Evolutionary conservation across 30 jellyfish, hydroid and myxozoan species (phyloP), one percentile per base, ranked within the genome.

Genomic region (Pelagia noctiluca): DNA sequence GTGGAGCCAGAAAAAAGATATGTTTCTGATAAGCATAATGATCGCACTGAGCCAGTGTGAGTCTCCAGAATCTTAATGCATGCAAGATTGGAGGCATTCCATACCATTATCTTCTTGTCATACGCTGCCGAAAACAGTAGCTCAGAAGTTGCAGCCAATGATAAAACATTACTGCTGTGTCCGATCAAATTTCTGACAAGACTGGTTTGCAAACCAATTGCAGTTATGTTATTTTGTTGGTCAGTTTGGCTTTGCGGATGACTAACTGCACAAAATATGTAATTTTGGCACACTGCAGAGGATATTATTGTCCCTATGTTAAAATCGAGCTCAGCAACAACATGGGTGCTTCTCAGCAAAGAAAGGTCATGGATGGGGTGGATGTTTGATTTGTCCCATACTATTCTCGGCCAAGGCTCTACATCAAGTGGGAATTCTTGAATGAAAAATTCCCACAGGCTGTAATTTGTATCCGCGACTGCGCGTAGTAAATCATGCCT

Each of bases 351-450:
- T 57, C 98, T 49, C 52, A 83, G 38, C 32, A 93, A 34, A 28
- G 77, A 74, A 54, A 93, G 34, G 74, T 93, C 98, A 50, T 95
- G 52, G 12, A 86, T 57, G 2, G 98, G 97, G 83, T 93, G 89
- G 70, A 87, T 81, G 22, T 71, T 84, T 48, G 75, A 65, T 38
- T 63, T 70, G 19, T 78, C 89, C 86, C 93, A 77, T 5, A 61
- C 67, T 13, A 87, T 74, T 57, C 86, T 67, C 1, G 98, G 98
- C 93, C 93, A 71, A 1, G 71, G 31, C 19, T 21, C 84, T 5
- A 28, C 61, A 53, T 22, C 76, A 16, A 52, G 50, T 33, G 62
- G 71, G 32, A n/a, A 35, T n/a, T 30, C 54, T 19, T 67, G 42
- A 2, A 42, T 63, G 2, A 91, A 69, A 35, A 75, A 86, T n/a